phyloP scores from a whole-genome alignment of 2,797 vertebrate species.

The Leptoclinus maculatus region DNA sequence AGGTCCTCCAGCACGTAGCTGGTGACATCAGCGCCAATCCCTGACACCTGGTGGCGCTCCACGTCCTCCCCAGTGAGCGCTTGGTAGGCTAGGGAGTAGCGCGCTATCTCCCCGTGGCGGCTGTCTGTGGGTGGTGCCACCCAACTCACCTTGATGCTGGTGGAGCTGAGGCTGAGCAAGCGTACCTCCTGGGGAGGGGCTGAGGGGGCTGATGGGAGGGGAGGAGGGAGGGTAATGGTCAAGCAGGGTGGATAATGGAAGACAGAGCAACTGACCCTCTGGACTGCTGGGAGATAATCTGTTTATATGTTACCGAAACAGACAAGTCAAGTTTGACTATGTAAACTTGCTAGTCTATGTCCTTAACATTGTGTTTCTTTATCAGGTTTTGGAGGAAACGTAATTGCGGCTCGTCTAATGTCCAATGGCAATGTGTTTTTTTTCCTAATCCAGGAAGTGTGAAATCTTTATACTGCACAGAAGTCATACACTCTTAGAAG shows the following conservation, averaged over 20 bases:
- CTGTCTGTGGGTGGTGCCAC: constrained; percentile 91
- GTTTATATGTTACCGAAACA: not conserved
- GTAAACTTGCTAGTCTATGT: not conserved
- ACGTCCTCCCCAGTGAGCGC: constrained; percentile 89
- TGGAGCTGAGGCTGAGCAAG: constrained; percentile 92
- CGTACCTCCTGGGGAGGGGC: constrained; percentile 93
- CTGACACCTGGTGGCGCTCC: constrained; percentile 88
- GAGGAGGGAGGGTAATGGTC: constrained; percentile 77
- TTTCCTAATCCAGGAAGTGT: not conserved
- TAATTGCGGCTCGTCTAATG: not conserved
- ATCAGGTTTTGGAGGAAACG: not conserved
- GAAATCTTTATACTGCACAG: not conserved
- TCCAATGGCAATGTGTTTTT: not conserved
- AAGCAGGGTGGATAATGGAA: constrained; percentile 83
- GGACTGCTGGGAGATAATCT: constrained; percentile 21
- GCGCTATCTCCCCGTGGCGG: constrained; percentile 90
- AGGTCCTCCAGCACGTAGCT: constrained; percentile 91
- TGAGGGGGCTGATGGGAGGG: constrained; percentile 89
- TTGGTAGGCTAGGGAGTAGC: constrained; percentile 93
- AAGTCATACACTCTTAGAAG: not conserved
- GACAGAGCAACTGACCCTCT: constrained; percentile 74
- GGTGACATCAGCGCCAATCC: constrained; percentile 87
- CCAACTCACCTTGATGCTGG: constrained; percentile 96
- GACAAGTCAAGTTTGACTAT: not conserved
- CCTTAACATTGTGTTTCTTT: not conserved